phyloP scores from a whole-genome alignment of 2,797 vertebrate genomes.

The Austrolebias charrua region DNA sequence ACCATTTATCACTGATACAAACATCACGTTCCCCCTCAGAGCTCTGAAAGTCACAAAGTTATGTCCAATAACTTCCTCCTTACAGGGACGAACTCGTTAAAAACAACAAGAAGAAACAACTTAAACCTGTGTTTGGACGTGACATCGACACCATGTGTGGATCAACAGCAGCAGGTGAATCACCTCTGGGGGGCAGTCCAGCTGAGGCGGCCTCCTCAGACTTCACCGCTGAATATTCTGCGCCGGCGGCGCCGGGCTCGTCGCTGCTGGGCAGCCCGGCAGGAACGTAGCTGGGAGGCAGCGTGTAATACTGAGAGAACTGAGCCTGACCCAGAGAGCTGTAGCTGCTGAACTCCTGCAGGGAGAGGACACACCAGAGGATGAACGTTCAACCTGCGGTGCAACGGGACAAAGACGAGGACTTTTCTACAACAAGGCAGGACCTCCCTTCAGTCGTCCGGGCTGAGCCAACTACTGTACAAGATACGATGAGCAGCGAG shows the following conservation, averaged over 20 bases:
- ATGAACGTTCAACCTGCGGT: too few relatives aligned
- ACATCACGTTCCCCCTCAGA: too few relatives aligned
- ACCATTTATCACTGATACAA: too few relatives aligned
- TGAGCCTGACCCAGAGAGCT: constrained; percentile 91
- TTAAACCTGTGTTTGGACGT: background rate
- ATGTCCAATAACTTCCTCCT: too few relatives aligned
- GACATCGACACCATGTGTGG: background rate
- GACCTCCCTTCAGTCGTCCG: too few relatives aligned
- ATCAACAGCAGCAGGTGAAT: background rate
- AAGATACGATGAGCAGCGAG: too few relatives aligned
- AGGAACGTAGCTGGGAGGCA: constrained; percentile 86
- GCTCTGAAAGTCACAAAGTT: too few relatives aligned
- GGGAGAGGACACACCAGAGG: background rate
- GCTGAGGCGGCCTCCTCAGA: constrained; percentile 73
- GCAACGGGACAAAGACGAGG: too few relatives aligned
- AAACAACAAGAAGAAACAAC: too few relatives aligned
- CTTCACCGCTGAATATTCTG: constrained; percentile 80
- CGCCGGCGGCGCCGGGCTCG: constrained; percentile 62
- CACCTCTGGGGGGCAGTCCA: constrained; percentile 84
- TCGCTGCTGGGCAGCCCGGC: constrained; percentile 80
- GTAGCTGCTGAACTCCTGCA: constrained; percentile 91
- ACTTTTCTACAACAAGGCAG: too few relatives aligned
- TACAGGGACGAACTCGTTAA: too few relatives aligned
- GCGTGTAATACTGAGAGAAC: constrained; percentile 90
- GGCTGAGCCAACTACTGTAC: too few relatives aligned